phyloP scores from a whole-genome alignment of 2,113 vertebrate species.

The Hypanus sabinus region DNA sequence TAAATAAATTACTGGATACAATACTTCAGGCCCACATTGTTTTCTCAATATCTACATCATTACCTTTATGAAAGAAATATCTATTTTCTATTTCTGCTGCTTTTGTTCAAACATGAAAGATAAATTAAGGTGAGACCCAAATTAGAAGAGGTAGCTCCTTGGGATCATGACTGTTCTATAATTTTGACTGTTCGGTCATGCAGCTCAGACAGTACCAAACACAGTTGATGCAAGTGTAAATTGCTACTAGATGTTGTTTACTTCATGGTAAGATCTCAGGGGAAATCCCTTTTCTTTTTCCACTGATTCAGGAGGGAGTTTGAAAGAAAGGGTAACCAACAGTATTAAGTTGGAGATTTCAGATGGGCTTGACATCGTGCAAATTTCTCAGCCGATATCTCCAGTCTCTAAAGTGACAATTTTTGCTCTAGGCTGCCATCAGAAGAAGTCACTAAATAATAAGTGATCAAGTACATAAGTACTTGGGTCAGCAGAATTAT shows the following conservation, averaged over 20 bases:
- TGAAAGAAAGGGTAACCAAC: not conserved
- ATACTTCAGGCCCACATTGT: not conserved
- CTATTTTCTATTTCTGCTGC: not conserved
- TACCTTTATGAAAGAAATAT: not conserved
- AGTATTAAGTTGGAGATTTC: not conserved
- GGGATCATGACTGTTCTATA: not conserved
- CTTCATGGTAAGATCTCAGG: not conserved
- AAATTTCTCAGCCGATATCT: not conserved
- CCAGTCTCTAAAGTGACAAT: not conserved
- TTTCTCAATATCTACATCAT: too few relatives aligned
- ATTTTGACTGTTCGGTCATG: conserved; percentile 26
- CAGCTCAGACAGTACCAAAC: conserved; percentile 8
- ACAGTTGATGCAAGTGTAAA: conserved; percentile 1
- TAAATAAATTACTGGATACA: not conserved
- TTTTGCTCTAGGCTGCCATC: not conserved
- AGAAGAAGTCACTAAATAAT: not conserved
- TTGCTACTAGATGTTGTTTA: not conserved
- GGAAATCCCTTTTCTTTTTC: not conserved
- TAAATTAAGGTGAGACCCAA: not conserved
- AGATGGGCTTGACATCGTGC: conserved; percentile 47
- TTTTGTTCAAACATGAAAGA: not conserved
- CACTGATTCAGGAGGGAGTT: not conserved
- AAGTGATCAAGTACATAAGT: not conserved
- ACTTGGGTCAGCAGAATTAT: not conserved
- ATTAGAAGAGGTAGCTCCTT: not conserved